Base-by-base conservation (phyloP, 2,888 invertebrate species). In the Nomada fucata region DNA sequence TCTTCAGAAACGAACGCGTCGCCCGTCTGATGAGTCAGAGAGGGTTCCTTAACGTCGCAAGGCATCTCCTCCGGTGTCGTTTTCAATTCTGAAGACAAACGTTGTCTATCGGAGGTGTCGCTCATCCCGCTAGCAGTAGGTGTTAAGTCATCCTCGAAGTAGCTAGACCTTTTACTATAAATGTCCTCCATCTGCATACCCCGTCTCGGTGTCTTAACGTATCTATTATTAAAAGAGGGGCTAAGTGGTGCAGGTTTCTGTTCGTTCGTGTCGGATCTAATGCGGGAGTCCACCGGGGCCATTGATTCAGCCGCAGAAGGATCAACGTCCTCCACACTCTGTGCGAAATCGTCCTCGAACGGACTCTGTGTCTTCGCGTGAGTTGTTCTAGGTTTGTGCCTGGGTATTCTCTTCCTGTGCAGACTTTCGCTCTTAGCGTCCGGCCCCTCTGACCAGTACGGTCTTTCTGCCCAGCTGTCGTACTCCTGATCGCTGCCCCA, bases 301-400 rank as follows among this genome's bases (percentile, higher is more conserved):
- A 88, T 72, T 0, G 92, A 64, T 36, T 93, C 93, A 1, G 85
- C 83, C 0, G 89, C 88, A 0, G 92, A 79, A 0, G 85, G 70
- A 42, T 92, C 83, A 89, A 90, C 76, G 10, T 90, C 90, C 53
- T 93, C 94, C 0, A 95, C 93, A 11, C 94, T 92, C 59, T 86
- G 95, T 0, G 95, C 94, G 87, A 95, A 95, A 83, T 96, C 95
- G 82, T 95, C 95, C 79, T 96, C 96, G 90, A 96, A 96, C 0
- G 95, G 96, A 61, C 95, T 95, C 36, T 94, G 92, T 72, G 94
- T 95, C 60, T 90, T 90, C 7, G 86, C 79, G 0, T 94, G 94
- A 0, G 89, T 82, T 44, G 90, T 90, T 10, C 90, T 86, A 1
- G 87, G 69, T 82, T 93, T 91, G 79, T 93, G 93, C 85, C 92